Conservation (phyloP, 1,140 invertebrate genomes). For the Neodiprion lecontei region DNA sequence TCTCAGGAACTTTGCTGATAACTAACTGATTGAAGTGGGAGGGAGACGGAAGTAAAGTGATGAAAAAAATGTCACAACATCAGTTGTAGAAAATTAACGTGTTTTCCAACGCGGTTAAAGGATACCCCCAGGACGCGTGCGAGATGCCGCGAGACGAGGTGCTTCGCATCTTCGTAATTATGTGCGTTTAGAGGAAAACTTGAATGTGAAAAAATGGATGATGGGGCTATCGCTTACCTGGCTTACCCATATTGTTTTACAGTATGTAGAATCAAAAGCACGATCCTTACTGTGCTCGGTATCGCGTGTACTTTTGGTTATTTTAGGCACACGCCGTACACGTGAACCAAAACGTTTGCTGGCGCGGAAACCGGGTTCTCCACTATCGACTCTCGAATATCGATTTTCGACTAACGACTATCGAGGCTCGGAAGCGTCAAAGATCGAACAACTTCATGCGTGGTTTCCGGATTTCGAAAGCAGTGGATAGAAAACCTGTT, state of each 20-base stretch:
- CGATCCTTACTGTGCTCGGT: too few relatives aligned
- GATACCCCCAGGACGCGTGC: not conserved
- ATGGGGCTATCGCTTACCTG: constrained; percentile 3
- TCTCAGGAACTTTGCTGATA: too few relatives aligned
- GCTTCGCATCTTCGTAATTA: not conserved
- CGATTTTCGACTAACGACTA: not conserved
- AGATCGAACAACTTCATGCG: not conserved
- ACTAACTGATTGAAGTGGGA: too few relatives aligned
- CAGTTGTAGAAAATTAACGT: too few relatives aligned
- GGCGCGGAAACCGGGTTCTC: not conserved
- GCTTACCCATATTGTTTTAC: not conserved
- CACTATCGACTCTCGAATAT: not conserved
- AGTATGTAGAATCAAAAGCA: too few relatives aligned
- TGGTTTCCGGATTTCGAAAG: too few relatives aligned
- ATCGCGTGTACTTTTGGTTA: too few relatives aligned
- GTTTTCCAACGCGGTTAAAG: not conserved
- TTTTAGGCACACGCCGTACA: not conserved
- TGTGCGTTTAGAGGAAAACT: not conserved
- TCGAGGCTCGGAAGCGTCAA: not conserved
- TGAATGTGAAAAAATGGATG: not conserved
- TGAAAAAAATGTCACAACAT: too few relatives aligned
- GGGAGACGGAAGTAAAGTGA: too few relatives aligned
- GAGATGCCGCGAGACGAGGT: not conserved
- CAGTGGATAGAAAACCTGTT: too few relatives aligned
- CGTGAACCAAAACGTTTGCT: not conserved